Evolutionary conservation across 2,888 invertebrate genomes (phyloP), one percentile per base, ranked within the genome.

Genomic region (Epicampocera succincta): DNA sequence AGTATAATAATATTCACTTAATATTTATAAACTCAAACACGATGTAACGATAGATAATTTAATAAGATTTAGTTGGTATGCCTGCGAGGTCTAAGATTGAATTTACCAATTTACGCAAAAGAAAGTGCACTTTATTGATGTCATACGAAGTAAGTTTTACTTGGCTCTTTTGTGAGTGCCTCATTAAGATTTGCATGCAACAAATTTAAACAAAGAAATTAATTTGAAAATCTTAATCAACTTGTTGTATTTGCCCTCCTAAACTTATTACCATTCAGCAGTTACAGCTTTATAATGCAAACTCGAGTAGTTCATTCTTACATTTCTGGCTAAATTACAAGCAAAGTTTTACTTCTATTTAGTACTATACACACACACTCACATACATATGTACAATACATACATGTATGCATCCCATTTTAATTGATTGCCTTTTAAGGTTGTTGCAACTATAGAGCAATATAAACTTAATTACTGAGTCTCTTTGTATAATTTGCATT

Each of bases 381-480:
- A 25, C 2, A 25, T n/a, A 25, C 54, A 54, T 38, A 0, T 13
- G 9, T n/a, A n/a, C n/a, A 25, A 21, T 17, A 42, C 9, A 56
- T 38, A 6, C 38, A 61, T n/a, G n/a, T n/a, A n/a, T n/a, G n/a
- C n/a, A n/a, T n/a, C n/a, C n/a, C n/a, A 54, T 21, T 46, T 46
- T 69, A 76, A 76, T 76, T 76, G 61, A 54, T 40, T 63, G 46
- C 69, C 21, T 69, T 76, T 69, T 17, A 61, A 54, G 61, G 25
- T 17, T n/a, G n/a, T 56, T 38, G 1, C 46, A 46, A 19, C 52
- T 33, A 17, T 12, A 50, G 19, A 25, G 19, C 54, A 76, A 54
- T 44, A 46, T 46, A 61, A 76, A 76, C 69, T 61, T 44, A 61
- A 76, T 76, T 76, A 76, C 25, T 19, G 44, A 63, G 46, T 13